Percentiles rank a stretch among this genome's conserved stretches.
These are phyloP conservation scores for Virgularia gustaviana DNA, from an alignment of 92 coral and sea anemone genomes.

Conservation along the genomic window DNA sequence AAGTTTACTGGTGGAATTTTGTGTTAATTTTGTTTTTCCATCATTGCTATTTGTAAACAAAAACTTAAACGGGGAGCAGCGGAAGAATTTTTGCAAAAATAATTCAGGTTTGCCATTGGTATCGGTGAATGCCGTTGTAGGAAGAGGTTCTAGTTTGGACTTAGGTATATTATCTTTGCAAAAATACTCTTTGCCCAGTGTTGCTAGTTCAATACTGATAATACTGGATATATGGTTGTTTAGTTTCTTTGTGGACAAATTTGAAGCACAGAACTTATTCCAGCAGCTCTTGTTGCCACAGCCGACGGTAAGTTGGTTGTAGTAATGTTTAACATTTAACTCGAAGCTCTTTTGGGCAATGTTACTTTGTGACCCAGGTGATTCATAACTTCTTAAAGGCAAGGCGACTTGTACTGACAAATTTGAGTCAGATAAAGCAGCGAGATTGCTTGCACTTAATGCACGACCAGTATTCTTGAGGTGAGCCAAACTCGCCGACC, in stretches of 20 bases:
- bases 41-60: conserved; percentile 3
- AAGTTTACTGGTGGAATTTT: background rate
- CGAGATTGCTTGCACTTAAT: conserved; percentile 89
- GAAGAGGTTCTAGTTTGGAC: too few relatives aligned
- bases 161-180: conserved; percentile 39
- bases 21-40: too few relatives aligned
- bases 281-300: conserved; percentile 70
- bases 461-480: conserved; percentile 40
- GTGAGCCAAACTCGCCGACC: conserved; percentile 17
- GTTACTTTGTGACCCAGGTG: conserved; percentile 24
- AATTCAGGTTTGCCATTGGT: background rate
- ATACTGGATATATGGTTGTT: conserved; percentile 72
- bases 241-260: conserved; percentile 54
- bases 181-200: conserved; percentile 66
- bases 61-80: conserved; percentile 10
- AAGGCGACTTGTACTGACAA: conserved; percentile 27
- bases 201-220: conserved; percentile 87
- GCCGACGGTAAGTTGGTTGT: conserved; percentile 75
- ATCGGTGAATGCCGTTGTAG: background rate
- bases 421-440: conserved; percentile 66
- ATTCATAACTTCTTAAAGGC: conserved; percentile 11
- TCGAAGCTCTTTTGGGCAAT: conserved; percentile 16
- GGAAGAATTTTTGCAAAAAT: conserved; percentile 40
- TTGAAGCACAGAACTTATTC: conserved; percentile 79
- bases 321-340: conserved; percentile 66